Evolutionary conservation across 2,113 vertebrate species (phyloP).

Genomic region (Siniperca chuatsi): DNA sequence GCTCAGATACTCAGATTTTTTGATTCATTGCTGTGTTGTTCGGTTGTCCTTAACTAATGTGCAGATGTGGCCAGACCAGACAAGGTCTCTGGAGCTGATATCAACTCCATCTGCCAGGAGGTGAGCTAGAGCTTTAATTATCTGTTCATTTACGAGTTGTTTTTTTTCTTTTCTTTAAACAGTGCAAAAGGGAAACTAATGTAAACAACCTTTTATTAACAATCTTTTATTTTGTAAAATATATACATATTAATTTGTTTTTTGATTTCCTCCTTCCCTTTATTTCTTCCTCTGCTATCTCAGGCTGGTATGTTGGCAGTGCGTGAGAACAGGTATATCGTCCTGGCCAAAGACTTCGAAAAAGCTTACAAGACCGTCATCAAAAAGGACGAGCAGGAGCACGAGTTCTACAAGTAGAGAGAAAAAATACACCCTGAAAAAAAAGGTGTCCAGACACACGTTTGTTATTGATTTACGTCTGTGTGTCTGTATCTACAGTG

Average conservation of each 20-base stretch:
- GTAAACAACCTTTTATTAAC: not conserved
- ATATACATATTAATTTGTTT: not conserved
- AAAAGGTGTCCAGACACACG: conserved; percentile 38
- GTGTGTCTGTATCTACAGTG: conserved; percentile 44
- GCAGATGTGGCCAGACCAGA: conserved; percentile 94
- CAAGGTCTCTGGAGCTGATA: conserved; percentile 96
- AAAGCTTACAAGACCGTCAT: conserved; percentile 96
- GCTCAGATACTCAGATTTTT: not conserved
- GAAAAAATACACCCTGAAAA: not conserved
- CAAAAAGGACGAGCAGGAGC: conserved; percentile 96
- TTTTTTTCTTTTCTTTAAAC: not conserved
- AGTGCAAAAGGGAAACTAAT: not conserved
- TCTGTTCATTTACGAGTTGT: not conserved
- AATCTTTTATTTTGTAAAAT: not conserved
- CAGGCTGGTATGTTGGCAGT: conserved; percentile 96
- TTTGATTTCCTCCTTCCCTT: not conserved
- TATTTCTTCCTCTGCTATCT: not conserved
- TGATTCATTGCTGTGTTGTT: not conserved
- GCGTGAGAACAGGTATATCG: conserved; percentile 95
- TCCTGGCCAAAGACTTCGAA: conserved; percentile 95
- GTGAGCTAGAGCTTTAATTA: conserved; percentile 72
- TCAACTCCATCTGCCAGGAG: conserved; percentile 98
- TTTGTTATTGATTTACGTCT: conserved; percentile 48
- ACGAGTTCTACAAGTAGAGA: conserved; percentile 95
- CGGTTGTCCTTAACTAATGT: conserved; percentile 79